Evolutionary conservation across 1,140 invertebrate genomes (phyloP).

Genomic region (Palaemon carinicauda): DNA sequence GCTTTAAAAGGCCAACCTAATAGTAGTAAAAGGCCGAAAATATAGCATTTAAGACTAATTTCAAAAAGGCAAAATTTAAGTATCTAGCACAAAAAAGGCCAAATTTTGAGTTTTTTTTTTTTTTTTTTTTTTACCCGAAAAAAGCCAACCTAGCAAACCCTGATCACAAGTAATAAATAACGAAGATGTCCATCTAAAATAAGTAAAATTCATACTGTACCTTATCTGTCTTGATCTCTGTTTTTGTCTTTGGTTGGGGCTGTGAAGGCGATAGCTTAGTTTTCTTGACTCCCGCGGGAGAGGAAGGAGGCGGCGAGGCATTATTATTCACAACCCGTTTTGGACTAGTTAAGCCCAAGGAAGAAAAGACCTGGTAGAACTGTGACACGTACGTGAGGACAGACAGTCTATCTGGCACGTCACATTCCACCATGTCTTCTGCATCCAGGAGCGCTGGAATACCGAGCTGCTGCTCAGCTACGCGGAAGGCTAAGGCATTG

Average conservation of each 20-base stretch:
- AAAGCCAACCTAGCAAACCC: too few species aligned
- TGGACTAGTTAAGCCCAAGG: constrained; percentile 39
- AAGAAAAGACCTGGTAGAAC: constrained; percentile 79
- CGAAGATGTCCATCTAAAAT: background rate
- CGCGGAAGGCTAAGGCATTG: constrained; percentile 88
- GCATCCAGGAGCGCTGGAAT: constrained; percentile 94
- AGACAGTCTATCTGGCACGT: constrained; percentile 87
- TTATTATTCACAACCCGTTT: constrained; percentile 24
- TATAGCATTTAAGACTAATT: too few species aligned
- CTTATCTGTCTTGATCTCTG: constrained; percentile 56
- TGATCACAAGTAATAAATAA: too few species aligned
- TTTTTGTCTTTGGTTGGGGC: background rate
- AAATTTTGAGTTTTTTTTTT: too few species aligned
- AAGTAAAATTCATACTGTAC: background rate
- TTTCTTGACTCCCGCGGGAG: background rate
- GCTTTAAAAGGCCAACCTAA: too few species aligned
- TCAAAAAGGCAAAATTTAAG: too few species aligned
- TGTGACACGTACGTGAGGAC: constrained; percentile 95
- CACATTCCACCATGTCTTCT: constrained; percentile 90
- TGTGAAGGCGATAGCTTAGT: background rate
- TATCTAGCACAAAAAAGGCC: too few species aligned
- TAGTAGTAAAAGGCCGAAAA: too few species aligned
- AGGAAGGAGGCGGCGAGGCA: background rate
- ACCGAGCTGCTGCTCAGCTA: constrained; percentile 87
- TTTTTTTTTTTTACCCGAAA: too few species aligned